Conservation (phyloP, 2,113 vertebrate species). For the Delphinapterus leucas region DNA sequence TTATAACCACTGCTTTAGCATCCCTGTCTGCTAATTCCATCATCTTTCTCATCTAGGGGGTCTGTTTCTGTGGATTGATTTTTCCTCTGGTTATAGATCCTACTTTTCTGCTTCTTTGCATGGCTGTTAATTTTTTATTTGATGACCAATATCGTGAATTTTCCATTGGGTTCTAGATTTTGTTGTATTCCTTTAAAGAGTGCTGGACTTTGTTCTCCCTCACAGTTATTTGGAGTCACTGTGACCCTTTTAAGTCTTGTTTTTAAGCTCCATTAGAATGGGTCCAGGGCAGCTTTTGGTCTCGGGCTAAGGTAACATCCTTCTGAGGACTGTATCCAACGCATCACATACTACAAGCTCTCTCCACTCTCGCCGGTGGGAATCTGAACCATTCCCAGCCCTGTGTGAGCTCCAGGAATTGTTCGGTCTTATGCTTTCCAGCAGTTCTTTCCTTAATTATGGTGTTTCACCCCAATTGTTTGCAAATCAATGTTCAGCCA, state of each 20-base stretch:
- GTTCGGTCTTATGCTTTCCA: background rate
- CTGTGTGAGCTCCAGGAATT: background rate
- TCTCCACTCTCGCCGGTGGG: background rate
- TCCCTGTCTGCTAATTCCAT: background rate
- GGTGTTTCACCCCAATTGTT: too few species aligned
- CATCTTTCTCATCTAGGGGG: background rate
- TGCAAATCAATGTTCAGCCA: background rate
- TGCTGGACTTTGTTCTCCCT: background rate
- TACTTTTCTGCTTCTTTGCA: constrained; percentile 4
- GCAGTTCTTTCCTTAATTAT: background rate
- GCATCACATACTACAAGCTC: background rate
- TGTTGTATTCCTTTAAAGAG: background rate
- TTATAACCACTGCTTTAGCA: background rate
- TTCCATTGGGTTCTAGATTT: background rate
- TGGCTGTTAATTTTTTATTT: constrained; percentile 2
- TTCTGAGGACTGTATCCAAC: background rate
- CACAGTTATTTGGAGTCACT: background rate
- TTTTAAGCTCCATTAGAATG: background rate
- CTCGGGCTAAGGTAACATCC: background rate
- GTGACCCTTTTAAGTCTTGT: background rate
- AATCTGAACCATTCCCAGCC: background rate
- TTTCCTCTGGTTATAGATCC: background rate
- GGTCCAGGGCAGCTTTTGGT: background rate
- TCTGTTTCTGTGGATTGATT: constrained; percentile 3
- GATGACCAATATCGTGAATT: background rate